Evolutionary conservation across 2,888 invertebrate genomes (phyloP), one percentile per base, ranked within the genome.

Genomic region (Drosophila macrospina): DNA sequence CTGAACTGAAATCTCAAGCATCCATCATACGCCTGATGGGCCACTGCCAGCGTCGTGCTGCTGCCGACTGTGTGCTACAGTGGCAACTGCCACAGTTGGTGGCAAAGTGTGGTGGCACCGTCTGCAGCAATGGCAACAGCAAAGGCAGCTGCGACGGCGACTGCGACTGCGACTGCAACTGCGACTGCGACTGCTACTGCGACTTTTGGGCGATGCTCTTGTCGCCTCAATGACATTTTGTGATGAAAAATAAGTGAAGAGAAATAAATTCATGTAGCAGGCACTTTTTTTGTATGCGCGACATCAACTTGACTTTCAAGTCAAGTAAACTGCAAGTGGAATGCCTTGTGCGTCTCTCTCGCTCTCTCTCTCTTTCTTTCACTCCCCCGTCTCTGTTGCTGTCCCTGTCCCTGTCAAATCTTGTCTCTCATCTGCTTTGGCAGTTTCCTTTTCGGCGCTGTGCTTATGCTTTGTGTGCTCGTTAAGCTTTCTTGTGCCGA

Each of bases 311-410:
- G 79, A 73, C 78, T 80, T 57, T 69, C 52, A 56, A 80, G 76
- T 76, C 62, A 64, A 77, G 77, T 79, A 69, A 78, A 72, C 71
- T 83, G 79, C 81, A 81, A 65, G 73, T 63, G 54, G 69, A 75
- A 71, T 65, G 65, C 68, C 78, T 79, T 80, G 69, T 69, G 61
- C 47, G 32, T 26, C 67, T 48, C n/a, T 20, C 7, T n/a, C 16
- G 4, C 41, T 10, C 26, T 15, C 10, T 3, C 13, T 0, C n/a
- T 20, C 5, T 7, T 5, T 5, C n/a, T 15, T 24, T 11, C 1
- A 16, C 30, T 16, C 8, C 44, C 26, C 8, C n/a, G 4, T 24
- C 20, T 8, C 36, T 8, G 2, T 13, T 7, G 8, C 13, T n/a
- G 10, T 7, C 4, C 16, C 37, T 16, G 10, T 26, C 13, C 20